Evolutionary conservation across 2,797 vertebrate species (phyloP).

Genomic region (Argyrosomus regius): DNA sequence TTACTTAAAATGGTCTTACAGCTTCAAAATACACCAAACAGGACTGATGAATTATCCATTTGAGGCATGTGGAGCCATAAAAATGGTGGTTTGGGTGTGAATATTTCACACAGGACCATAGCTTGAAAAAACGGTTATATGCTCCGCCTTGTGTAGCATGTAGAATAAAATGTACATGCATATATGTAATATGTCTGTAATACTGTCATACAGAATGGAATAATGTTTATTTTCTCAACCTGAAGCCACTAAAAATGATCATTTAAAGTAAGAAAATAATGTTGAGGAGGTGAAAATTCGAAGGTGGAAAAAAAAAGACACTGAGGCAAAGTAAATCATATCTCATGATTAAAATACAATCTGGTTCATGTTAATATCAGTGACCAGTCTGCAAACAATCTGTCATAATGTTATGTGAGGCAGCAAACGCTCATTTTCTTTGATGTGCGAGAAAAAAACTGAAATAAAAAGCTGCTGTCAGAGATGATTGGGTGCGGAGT

Average conservation of each 20-base stretch:
- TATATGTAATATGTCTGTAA: neutral
- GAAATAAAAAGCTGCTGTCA: conserved; percentile 36
- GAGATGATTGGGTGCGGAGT: conserved; percentile 28
- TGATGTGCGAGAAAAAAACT: conserved; percentile 23
- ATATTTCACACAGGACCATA: conserved; percentile 19
- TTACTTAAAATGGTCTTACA: neutral
- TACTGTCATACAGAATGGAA: neutral
- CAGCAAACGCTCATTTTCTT: conserved; percentile 15
- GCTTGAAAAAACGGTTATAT: conserved; percentile 23
- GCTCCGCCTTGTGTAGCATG: conserved; percentile 4
- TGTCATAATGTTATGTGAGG: neutral
- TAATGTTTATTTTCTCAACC: neutral
- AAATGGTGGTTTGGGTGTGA: conserved; percentile 3
- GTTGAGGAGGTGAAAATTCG: neutral
- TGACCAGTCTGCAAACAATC: conserved; percentile 10
- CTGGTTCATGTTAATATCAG: neutral
- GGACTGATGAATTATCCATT: neutral
- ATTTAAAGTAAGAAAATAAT: conserved; percentile 1
- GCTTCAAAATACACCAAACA: neutral
- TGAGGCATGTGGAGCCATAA: neutral
- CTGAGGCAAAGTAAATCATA: conserved; percentile 13
- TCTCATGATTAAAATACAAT: conserved; percentile 33
- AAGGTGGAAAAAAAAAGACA: conserved; percentile 21
- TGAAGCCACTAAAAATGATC: neutral
- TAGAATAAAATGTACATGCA: neutral